These are phyloP conservation scores for Myrmecobius fasciatus DNA, from an alignment of 2,113 vertebrate genomes.

Conservation along the genomic window DNA sequence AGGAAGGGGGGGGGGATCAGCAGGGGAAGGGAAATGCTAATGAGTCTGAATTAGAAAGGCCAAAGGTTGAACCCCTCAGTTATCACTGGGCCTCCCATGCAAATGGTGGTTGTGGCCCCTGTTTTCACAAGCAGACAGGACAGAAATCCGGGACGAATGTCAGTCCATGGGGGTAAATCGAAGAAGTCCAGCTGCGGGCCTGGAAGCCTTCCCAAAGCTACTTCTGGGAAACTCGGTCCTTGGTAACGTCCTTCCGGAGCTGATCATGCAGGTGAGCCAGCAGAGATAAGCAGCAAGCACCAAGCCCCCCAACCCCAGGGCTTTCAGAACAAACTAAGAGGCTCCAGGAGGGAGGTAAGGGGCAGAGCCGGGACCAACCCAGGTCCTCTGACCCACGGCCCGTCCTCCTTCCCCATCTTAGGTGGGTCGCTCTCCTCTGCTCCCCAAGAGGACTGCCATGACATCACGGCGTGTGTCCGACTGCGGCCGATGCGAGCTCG, in stretches of 20 bases:
- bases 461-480: too few species aligned
- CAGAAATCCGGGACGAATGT: slow-evolving; percentile 43
- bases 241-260: slow-evolving; percentile 75
- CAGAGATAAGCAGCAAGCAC: neutral
- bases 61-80: slow-evolving; percentile 73
- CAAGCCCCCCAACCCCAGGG: neutral
- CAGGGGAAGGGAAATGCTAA: slow-evolving; percentile 69
- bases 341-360: neutral
- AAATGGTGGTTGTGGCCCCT: slow-evolving; percentile 63
- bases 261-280: slow-evolving; percentile 33
- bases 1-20: neutral
- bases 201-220: slow-evolving; percentile 77
- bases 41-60: slow-evolving; percentile 79
- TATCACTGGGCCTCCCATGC: slow-evolving; percentile 71
- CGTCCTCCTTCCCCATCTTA: too few species aligned
- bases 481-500: too few species aligned
- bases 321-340: neutral
- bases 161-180: slow-evolving; percentile 62
- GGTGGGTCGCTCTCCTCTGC: too few species aligned
- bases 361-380: neutral
- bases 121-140: slow-evolving; percentile 28
- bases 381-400: neutral
- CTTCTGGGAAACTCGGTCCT: slow-evolving; percentile 77
- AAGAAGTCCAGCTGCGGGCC: slow-evolving; percentile 64
- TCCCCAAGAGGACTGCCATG: too few species aligned